Conservation (phyloP, 2,113 vertebrate species). For the Scortum barcoo region DNA sequence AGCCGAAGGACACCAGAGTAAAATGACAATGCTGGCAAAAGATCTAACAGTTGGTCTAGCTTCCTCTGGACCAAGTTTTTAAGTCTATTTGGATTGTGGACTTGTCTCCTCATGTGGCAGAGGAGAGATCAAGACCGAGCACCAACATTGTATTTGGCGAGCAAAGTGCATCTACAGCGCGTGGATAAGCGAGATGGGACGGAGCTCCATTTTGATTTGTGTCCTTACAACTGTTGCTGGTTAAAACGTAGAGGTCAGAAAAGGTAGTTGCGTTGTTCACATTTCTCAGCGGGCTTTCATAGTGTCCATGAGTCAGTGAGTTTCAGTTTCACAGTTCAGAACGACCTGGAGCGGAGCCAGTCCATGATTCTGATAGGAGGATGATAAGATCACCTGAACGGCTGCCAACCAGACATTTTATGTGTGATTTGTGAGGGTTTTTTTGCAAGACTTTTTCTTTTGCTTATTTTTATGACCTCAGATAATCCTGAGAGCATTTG, state of each 20-base stretch:
- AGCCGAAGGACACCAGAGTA: slow-evolving; percentile 20
- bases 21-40: slow-evolving; percentile 1
- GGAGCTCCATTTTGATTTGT: background rate
- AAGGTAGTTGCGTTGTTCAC: background rate
- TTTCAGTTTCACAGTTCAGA: slow-evolving; percentile 1
- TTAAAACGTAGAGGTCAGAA: background rate
- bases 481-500: background rate
- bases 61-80: slow-evolving; percentile 1
- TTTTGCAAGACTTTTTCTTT: too few relatives aligned
- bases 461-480: too few relatives aligned
- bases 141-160: background rate
- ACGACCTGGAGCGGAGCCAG: background rate
- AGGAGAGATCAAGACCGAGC: background rate
- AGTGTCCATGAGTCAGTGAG: background rate
- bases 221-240: background rate
- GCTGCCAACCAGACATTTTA: slow-evolving; percentile 2
- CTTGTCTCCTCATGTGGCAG: background rate
- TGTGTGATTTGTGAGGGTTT: background rate
- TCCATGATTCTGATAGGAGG: background rate
- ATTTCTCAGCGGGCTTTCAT: background rate
- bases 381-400: background rate
- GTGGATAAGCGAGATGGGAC: background rate
- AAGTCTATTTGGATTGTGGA: background rate
- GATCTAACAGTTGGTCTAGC: slow-evolving; percentile 21
- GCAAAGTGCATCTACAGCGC: background rate